Conservation (phyloP, 1,140 invertebrate species). For the Bombyx mori region ASM3026992v2 NC_085119.1:9219001-9219500, state of each 20-base stretch:
- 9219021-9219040: background rate
- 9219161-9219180: conserved; percentile 76
- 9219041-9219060: background rate
- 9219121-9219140: conserved; percentile 75
- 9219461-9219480: conserved; percentile 69
- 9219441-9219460: conserved; percentile 63
- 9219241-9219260: conserved; percentile 42
- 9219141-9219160: conserved; percentile 74
- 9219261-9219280: conserved; percentile 27
- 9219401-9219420: conserved; percentile 50
- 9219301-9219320: too few relatives aligned
- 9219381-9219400: conserved; percentile 34
- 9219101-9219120: conserved; percentile 76
- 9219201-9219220: conserved; percentile 35
- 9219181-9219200: conserved; percentile 79
- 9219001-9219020: background rate
- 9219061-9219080: conserved; percentile 27
- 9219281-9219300: background rate
- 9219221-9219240: conserved; percentile 28
- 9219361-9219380: too few relatives aligned
- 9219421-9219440: conserved; percentile 52
- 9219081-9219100: conserved; percentile 80
- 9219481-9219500: conserved; percentile 75
- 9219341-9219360: too few relatives aligned
- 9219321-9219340: too few relatives aligned